These are phyloP conservation scores for Bugulina stolonifera DNA, from an alignment of 2,888 invertebrate genomes.

Conservation along the genomic window DNA sequence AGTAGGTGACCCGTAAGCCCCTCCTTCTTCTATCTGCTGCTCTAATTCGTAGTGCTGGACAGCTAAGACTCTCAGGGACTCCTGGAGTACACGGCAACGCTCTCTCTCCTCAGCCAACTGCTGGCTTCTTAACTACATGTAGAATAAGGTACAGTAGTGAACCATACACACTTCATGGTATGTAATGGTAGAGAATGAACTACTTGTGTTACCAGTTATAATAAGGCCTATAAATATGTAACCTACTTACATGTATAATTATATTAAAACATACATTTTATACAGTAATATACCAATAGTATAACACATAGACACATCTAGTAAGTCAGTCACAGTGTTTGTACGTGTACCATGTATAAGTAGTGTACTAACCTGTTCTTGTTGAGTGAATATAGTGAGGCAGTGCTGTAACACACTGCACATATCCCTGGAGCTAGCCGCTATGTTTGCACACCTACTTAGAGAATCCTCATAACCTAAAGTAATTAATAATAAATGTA, in stretches of 20 bases:
- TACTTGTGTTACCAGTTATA: too few relatives aligned
- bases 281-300: too few relatives aligned
- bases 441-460: slow-evolving; percentile 31
- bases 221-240: too few relatives aligned
- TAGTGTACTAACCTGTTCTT: slow-evolving; percentile 62
- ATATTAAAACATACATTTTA: too few relatives aligned
- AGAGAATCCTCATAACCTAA: slow-evolving; percentile 47
- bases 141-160: too few relatives aligned
- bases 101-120: slow-evolving; percentile 57
- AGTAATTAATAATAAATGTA: background rate
- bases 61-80: slow-evolving; percentile 64
- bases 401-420: slow-evolving; percentile 60
- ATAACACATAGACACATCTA: too few relatives aligned
- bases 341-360: too few relatives aligned
- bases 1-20: background rate
- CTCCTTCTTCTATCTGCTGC: slow-evolving; percentile 57
- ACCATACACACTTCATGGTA: too few relatives aligned
- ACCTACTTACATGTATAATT: too few relatives aligned
- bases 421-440: slow-evolving; percentile 57
- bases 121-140: slow-evolving; percentile 49
- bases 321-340: too few relatives aligned
- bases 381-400: slow-evolving; percentile 62
- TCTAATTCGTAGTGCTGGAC: slow-evolving; percentile 65
- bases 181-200: too few relatives aligned
- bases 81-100: slow-evolving; percentile 63